These are phyloP conservation scores for Phrynocephalus forsythii DNA, from an alignment of 2,797 vertebrate species.

Conservation along the genomic window DNA sequence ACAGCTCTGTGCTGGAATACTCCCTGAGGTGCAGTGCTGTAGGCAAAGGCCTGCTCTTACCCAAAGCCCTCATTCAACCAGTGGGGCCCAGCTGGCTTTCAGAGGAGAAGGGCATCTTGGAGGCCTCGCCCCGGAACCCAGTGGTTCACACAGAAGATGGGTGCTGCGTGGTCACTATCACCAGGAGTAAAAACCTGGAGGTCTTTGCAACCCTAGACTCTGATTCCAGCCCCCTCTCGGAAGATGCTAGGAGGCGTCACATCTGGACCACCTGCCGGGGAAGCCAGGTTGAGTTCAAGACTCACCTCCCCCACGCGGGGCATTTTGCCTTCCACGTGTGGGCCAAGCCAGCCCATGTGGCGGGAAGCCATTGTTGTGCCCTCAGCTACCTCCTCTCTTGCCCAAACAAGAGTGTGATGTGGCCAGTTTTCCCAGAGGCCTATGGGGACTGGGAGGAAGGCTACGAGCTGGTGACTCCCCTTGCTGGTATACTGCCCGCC, in stretches of 20 bases:
- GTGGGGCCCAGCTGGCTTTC: constrained; percentile 85
- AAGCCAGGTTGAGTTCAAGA: constrained; percentile 75
- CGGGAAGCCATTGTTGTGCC: constrained; percentile 72
- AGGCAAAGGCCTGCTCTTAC: constrained; percentile 69
- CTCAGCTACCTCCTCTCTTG: constrained; percentile 84
- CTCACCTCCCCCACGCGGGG: constrained; percentile 80
- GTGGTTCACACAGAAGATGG: constrained; percentile 79
- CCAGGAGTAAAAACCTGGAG: constrained; percentile 70
- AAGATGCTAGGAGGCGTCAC: constrained; percentile 72
- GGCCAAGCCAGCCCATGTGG: constrained; percentile 76
- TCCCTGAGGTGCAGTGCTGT: constrained; percentile 74
- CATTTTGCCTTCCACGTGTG: constrained; percentile 81
- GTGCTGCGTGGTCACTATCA: constrained; percentile 77
- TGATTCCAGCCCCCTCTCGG: constrained; percentile 52
- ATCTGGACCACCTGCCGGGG: constrained; percentile 74
- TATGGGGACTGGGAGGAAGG: constrained; percentile 77
- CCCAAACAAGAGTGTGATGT: constrained; percentile 76
- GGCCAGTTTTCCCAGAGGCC: constrained; percentile 79
- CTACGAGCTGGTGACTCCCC: constrained; percentile 81
- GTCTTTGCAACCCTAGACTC: constrained; percentile 75
- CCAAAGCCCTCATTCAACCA: constrained; percentile 74
- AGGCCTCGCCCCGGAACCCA: constrained; percentile 69
- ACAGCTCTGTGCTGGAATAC: constrained; percentile 75
- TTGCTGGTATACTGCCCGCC: constrained; percentile 77
- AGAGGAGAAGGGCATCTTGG: constrained; percentile 77